Percentiles rank a stretch among this genome's conserved stretches.
These are phyloP conservation scores for Drosophila yakuba DNA, from an alignment of 1,140 invertebrate species.

Conservation along the genomic window DNA sequence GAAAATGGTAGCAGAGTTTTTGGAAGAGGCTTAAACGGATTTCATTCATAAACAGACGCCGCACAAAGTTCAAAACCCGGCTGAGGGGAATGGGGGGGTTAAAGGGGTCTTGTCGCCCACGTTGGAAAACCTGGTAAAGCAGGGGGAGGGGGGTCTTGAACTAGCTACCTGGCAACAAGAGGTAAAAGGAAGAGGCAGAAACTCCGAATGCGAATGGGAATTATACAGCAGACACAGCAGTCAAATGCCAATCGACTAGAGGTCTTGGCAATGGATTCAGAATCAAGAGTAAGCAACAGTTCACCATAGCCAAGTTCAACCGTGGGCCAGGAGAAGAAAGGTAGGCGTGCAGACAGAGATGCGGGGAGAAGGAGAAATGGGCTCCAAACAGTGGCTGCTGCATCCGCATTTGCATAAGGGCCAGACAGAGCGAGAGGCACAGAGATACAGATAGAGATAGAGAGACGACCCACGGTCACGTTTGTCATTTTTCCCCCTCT, in stretches of 20 bases:
- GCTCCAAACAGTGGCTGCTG: conserved; percentile 38
- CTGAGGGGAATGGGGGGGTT: neutral
- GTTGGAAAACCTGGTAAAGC: neutral
- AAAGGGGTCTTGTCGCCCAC: conserved; percentile 27
- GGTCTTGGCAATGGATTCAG: too few species aligned
- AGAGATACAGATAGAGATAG: conserved; percentile 7
- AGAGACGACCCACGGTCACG: conserved; percentile 33
- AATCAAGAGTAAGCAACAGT: neutral
- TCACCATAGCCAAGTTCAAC: neutral
- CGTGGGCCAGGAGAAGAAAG: conserved; percentile 6
- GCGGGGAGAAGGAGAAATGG: neutral
- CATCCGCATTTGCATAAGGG: conserved; percentile 52
- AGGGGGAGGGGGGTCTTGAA: conserved; percentile 1
- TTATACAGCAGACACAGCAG: neutral
- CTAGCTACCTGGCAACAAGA: conserved; percentile 41
- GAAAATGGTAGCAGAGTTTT: conserved; percentile 14
- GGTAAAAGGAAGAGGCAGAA: conserved; percentile 16
- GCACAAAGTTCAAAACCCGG: conserved; percentile 55
- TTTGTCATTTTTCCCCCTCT: conserved; percentile 38
- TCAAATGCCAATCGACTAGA: too few species aligned
- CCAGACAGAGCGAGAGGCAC: neutral
- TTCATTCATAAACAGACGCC: conserved; percentile 60
- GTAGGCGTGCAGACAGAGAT: conserved; percentile 2
- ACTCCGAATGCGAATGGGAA: neutral
- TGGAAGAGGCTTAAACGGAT: conserved; percentile 32